Percentiles rank a stretch among this genome's conserved stretches.
phyloP scores from a whole-genome alignment of 2,888 invertebrate species.

The Caenorhabditis sp. region DNA sequence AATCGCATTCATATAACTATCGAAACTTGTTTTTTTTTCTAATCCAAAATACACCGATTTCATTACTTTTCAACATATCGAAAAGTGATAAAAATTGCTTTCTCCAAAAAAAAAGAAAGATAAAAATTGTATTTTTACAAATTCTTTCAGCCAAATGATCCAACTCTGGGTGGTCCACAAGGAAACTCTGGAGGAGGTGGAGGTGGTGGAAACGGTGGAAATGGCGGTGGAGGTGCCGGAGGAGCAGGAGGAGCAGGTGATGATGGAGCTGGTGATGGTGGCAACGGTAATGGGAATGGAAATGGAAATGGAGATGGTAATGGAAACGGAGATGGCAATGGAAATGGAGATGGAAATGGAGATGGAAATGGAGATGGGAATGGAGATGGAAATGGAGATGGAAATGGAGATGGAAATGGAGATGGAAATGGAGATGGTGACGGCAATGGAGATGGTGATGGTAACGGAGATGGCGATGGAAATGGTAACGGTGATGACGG shows the following conservation, averaged over 20 bases:
- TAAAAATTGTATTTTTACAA: no score
- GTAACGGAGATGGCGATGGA: background rate
- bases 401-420: background rate
- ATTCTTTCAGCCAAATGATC: conserved; percentile 31
- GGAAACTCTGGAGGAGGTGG: conserved; percentile 28
- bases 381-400: background rate
- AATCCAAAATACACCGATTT: no score
- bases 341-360: conserved; percentile 7
- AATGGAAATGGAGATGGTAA: conserved; percentile 12
- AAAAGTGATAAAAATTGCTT: no score
- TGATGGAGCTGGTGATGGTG: conserved; percentile 13
- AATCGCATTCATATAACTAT: no score
- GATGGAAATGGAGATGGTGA: background rate
- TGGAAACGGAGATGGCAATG: conserved; percentile 14
- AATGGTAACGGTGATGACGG: background rate
- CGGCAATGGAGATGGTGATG: conserved; percentile 1
- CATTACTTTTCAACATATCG: no score
- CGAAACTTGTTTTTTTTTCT: no score
- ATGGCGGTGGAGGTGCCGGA: conserved; percentile 12
- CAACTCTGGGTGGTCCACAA: conserved; percentile 39
- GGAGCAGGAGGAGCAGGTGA: conserved; percentile 12
- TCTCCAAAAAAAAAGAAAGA: no score
- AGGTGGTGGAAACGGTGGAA: conserved; percentile 7
- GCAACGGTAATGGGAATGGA: conserved; percentile 15
- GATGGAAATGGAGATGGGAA: conserved; percentile 9